Conservation (phyloP, 1,140 invertebrate species). For the Drosophila jambulina region DNA sequence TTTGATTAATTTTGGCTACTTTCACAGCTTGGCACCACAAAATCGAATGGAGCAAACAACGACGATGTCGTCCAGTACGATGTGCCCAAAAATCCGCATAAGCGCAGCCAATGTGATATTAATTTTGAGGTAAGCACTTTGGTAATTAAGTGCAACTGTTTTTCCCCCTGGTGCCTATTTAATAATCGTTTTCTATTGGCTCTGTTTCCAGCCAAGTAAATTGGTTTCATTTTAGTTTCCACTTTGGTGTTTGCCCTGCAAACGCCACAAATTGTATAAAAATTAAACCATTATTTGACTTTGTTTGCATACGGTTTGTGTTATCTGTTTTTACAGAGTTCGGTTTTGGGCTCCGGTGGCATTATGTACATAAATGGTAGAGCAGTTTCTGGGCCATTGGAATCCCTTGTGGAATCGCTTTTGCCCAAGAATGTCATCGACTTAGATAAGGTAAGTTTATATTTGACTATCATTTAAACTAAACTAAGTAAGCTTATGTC, state of each 20-base stretch:
- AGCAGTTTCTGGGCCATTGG: conserved; percentile 82
- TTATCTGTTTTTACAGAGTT: conserved; percentile 60
- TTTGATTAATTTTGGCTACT: neutral
- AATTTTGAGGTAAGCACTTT: conserved; percentile 76
- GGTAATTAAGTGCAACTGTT: conserved; percentile 46
- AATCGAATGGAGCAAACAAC: conserved; percentile 27
- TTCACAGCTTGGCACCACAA: conserved; percentile 57
- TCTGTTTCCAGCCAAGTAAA: conserved; percentile 17
- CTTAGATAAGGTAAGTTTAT: conserved; percentile 76
- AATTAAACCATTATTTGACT: conserved; percentile 23
- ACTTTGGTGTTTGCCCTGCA: neutral
- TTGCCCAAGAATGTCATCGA: conserved; percentile 76
- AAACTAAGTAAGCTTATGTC: neutral
- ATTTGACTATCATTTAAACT: neutral
- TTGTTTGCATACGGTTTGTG: neutral
- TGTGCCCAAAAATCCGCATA: conserved; percentile 72
- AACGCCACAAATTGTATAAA: neutral
- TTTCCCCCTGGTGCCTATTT: conserved; percentile 2
- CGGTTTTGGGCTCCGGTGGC: conserved; percentile 77
- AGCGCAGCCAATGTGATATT: conserved; percentile 77
- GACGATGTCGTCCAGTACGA: conserved; percentile 72
- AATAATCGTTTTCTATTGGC: conserved; percentile 28
- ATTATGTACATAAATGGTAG: conserved; percentile 82
- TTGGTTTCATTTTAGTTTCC: conserved; percentile 36
- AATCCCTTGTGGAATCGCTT: conserved; percentile 71